Percentiles rank a stretch among this genome's conserved stretches.
Conservation (phyloP, 2,797 vertebrate genomes). For the Phalloptychus januarius region DNA sequence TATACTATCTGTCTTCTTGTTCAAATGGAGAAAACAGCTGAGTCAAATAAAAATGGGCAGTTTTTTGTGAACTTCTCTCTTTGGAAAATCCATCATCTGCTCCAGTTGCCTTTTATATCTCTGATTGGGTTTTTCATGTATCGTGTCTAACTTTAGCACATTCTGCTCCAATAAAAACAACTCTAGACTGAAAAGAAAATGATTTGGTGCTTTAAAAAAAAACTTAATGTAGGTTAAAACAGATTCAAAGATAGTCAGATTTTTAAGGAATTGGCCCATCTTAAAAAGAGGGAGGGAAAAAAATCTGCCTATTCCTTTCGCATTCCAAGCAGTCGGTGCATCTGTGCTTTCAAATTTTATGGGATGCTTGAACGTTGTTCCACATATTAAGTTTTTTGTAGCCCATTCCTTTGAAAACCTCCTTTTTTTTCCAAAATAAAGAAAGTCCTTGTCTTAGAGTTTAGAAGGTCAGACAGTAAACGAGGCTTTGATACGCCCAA, state of each 20-base stretch:
- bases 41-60: neutral
- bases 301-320: neutral
- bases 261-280: neutral
- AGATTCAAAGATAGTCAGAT: neutral
- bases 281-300: neutral
- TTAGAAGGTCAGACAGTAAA: conserved; percentile 83
- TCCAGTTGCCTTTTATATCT: neutral
- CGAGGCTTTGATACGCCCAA: conserved; percentile 79
- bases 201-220: neutral
- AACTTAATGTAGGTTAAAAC: neutral
- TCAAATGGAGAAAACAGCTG: neutral
- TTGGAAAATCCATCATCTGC: neutral
- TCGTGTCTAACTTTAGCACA: neutral
- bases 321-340: neutral
- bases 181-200: neutral
- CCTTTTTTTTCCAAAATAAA: conserved; percentile 60
- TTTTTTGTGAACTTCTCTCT: neutral
- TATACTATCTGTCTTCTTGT: neutral
- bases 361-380: conserved; percentile 47
- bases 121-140: neutral
- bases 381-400: conserved; percentile 21
- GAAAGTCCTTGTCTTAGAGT: conserved; percentile 80
- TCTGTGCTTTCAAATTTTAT: neutral
- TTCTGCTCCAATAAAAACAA: neutral
- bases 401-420: conserved; percentile 5